Evolutionary conservation across 2,888 invertebrate species (phyloP).

Genomic region (Lycocerus yunnanus): DNA sequence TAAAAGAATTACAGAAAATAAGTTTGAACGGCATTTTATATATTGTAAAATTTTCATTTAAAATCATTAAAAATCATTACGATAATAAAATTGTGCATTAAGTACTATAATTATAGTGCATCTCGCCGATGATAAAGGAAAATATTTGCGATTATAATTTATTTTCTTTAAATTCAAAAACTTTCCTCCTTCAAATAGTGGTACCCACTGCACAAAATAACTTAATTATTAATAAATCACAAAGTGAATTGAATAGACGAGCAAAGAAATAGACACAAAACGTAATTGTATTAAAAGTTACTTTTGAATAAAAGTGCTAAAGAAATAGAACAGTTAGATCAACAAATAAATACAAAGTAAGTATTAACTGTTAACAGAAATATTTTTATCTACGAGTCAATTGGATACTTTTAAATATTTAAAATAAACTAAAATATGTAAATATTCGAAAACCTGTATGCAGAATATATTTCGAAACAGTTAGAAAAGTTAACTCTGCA

Average conservation of each 20-base stretch:
- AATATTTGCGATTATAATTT: neutral
- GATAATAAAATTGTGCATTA: neutral
- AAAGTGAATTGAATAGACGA: neutral
- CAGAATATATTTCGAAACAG: conserved; percentile 1
- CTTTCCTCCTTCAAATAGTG: neutral
- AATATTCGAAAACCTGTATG: neutral
- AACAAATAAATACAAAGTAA: neutral
- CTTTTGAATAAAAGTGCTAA: neutral
- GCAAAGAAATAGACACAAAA: neutral
- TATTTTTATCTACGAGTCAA: neutral
- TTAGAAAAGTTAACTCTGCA: neutral
- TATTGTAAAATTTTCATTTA: neutral
- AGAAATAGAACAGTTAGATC: neutral
- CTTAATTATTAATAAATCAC: neutral
- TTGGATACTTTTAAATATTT: neutral
- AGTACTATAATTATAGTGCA: neutral
- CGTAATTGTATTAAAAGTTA: neutral
- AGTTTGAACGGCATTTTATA: neutral
- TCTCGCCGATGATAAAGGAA: neutral
- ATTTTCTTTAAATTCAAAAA: neutral
- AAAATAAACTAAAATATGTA: neutral
- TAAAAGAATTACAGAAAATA: neutral
- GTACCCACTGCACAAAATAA: neutral
- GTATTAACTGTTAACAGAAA: neutral
- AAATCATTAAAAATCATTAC: neutral